Base-by-base conservation (phyloP, 2,888 invertebrate genomes). In the Dione juno region DNA sequence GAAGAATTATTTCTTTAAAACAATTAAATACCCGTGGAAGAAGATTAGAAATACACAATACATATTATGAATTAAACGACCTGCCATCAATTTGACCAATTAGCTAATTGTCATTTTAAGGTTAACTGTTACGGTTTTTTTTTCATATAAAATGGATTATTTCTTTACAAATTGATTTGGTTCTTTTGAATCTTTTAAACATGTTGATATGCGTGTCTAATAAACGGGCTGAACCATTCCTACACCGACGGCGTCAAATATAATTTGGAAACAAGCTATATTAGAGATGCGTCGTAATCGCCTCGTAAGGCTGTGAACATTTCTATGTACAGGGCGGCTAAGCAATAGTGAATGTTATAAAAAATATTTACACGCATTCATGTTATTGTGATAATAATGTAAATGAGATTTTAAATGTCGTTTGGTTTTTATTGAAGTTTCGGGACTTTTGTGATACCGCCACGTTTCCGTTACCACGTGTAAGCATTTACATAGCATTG, bases 341-440 rank as follows among this genome's bases (percentile, higher is more conserved):
- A 50, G 64, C 50, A 50, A 64, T 37, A 37, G 50, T 14, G 61
- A 67, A 59, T 67, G 43, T 61, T 48, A 61, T 13, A 52, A 59
- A 50, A 57, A 48, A 40, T 48, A 67, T 67, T 58, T 61, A 43
- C 52, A 52, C 28, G 59, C 67, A 61, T 69, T 63, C 69, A 64
- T 71, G 68, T 40, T 67, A 71, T 71, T 73, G 68, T 73, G 70
- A 73, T 69, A 71, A 68, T n/a, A 69, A 21, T 61, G 16, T 73
- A 70, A 66, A 48, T 67, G 68, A 73, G 66, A 64, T 66, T 70
- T 66, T 64, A 45, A 45, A 61, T 65, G 37, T 58, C 52, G 28
- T 45, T 61, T 28, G 14, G 7, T 59, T 61, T 28, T 28, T 35
- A 37, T 19, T 19, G 16, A 64, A 48, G 8, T 48, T 50, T 52